Base-by-base conservation (phyloP, 2,888 invertebrate genomes). In the Pristionchus mayeri region DNA sequence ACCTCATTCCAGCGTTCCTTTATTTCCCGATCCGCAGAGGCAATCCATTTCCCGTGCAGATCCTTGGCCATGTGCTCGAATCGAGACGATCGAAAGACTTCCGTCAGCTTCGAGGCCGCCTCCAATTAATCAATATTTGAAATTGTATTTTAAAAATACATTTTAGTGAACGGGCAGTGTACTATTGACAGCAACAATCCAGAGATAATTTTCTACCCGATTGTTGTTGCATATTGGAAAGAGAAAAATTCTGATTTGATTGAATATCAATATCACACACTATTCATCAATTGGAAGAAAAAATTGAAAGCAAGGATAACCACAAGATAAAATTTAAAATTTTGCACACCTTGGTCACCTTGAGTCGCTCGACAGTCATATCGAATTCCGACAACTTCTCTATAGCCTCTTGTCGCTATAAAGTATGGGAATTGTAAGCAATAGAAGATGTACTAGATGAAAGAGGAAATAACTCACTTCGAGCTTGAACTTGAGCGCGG, bases 361-460 rank as follows among this genome's bases (percentile, higher is more conserved):
- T 4, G 16, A 82, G 48, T n/a, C 63, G 81, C 27, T 34, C 21
- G 2, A 82, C 21, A 44, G 81, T 48, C 81, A 82, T 82, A 18
- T 82, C 81, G 40, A 48, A 34, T 16, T 44, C 30, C 30, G 44
- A 18, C 4, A 82, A 30, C 27, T 44, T 44, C 21, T 60, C 44
- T 9, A 82, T n/a, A 37, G 63, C 81, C n/a, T 82, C 81, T 82
- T 82, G 81, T 30, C 81, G 81, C 81, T 82, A 2, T 52, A 40
- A 40, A 75, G 7, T 3, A 75, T 7, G 24, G 11, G 63, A 7
- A 34, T n/a, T 13, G 63, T 18, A 27, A 2, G 75, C 9, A 75
- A 18, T n/a, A n/a, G n/a, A n/a, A n/a, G n/a, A n/a, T n/a, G n/a
- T n/a, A n/a, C n/a, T 16, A 24, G 24, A 76, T n/a, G 16, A 57